Evolutionary conservation across 2,888 invertebrate species (phyloP), one percentile per base, ranked within the genome.

Genomic region (Trachelus troglodyta): DNA sequence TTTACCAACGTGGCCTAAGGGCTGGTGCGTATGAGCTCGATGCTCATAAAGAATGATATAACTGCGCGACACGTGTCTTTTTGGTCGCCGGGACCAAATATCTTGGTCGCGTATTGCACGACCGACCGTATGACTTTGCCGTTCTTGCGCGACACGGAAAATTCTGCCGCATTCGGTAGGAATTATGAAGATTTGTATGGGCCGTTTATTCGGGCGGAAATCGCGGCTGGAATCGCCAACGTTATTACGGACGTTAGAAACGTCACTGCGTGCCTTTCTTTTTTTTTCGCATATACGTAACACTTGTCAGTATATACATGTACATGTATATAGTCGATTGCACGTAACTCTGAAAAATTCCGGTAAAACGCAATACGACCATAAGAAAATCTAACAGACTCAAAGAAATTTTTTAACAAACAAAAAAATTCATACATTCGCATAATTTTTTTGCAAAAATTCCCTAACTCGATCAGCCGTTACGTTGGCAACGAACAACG

Each of bases 1-100:
- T 56, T 56, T 56, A 1, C 2, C 9, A 23, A 56, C 23, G 23
- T 9, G 76, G 75, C 69, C 34, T 73, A 69, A 74, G 23, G 68
- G 77, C 78, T 75, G 79, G 69, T 73, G 69, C 75, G 74, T 74
- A 74, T 75, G 69, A 37, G 68, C 75, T 71, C 35, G 69, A 56
- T 73, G 86, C 89, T 86, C 88, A 90, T 91, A 91, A 91, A 91
- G 90, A 89, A 90, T 89, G 90, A 91, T 91, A 91, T 90, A 90
- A 91, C 89, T 89, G 88, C 86, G 86, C 87, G 90, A 90, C 90
- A 90, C 89, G 90, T 90, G 90, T 90, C 90, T 88, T 90, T 83
- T 56, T 56, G 56, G 56, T 56, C 56, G 56, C 84, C 85, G 81
- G 86, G 82, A 83, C 85, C 85, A 71, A 71, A 71, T 34, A 34